A percentile compares a stretch with the other conserved stretches of the same genome.
These are phyloP conservation scores for Perca fluviatilis DNA, from an alignment of 2,113 vertebrate genomes.

Conservation along the genomic window DNA sequence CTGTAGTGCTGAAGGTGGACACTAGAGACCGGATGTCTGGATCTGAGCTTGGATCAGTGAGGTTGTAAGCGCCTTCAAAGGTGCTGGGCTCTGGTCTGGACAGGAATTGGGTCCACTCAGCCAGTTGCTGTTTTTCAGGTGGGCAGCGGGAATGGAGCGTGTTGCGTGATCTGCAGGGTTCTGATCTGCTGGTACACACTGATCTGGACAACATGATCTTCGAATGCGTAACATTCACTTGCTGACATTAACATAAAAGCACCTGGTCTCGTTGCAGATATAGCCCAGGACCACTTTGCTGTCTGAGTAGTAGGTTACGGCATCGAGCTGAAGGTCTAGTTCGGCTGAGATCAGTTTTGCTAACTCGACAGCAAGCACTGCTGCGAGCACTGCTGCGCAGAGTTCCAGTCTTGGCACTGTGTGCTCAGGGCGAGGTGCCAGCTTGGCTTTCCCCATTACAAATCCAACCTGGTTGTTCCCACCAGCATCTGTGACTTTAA, in stretches of 20 bases:
- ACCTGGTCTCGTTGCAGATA: no score
- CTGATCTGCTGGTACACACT: background rate
- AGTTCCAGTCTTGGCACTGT: background rate
- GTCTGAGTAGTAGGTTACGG: no score
- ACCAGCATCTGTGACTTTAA: slow-evolving; percentile 23
- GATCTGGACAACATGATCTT: background rate
- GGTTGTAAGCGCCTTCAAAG: background rate
- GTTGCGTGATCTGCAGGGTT: slow-evolving; percentile 22
- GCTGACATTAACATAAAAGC: no score
- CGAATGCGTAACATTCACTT: no score
- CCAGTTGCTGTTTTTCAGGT: no score
- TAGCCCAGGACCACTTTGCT: no score
- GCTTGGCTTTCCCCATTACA: slow-evolving; percentile 24
- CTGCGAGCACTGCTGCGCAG: slow-evolving; percentile 18
- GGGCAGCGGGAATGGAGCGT: background rate
- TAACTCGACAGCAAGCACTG: background rate
- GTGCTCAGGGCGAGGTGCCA: background rate
- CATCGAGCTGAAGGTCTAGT: background rate
- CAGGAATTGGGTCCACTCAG: background rate
- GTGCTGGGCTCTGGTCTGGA: background rate
- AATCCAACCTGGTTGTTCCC: slow-evolving; percentile 19
- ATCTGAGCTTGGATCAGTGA: slow-evolving; percentile 39
- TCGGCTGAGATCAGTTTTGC: slow-evolving; percentile 4
- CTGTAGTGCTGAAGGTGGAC: slow-evolving; percentile 29
- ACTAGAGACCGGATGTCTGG: background rate